phyloP scores from a whole-genome alignment of 2,113 vertebrate genomes.

The Lepus americanus region DNA sequence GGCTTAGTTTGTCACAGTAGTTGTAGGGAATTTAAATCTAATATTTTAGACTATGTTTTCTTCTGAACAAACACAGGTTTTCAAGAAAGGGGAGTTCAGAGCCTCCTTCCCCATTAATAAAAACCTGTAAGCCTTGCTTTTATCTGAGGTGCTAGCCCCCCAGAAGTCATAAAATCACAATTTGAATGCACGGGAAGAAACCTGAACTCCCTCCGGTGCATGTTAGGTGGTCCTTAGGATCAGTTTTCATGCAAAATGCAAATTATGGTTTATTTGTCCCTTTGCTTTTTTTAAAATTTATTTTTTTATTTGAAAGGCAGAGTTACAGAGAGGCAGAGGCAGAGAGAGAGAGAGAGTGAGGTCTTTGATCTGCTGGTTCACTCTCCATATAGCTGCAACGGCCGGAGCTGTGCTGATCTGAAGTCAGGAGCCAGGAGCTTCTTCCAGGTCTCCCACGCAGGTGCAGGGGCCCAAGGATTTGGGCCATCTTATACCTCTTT shows the following conservation, averaged over 20 bases:
- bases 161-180: neutral
- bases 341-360: too few species aligned
- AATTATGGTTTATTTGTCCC: neutral
- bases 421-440: too few species aligned
- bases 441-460: too few species aligned
- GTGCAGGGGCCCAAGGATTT: too few species aligned
- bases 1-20: neutral
- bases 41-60: neutral
- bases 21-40: conserved; percentile 32
- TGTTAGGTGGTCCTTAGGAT: neutral
- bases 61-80: neutral
- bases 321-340: too few species aligned
- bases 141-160: neutral
- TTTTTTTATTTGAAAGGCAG: too few species aligned
- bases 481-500: too few species aligned
- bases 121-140: neutral
- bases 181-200: neutral
- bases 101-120: neutral
- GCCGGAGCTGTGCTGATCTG: too few species aligned
- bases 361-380: too few species aligned
- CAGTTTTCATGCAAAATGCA: neutral
- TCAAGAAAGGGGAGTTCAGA: neutral
- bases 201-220: neutral
- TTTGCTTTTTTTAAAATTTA: neutral
- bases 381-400: too few species aligned